Evolutionary conservation across 2,113 vertebrate genomes (phyloP).

Genomic region (Megaceryle torquata): DNA sequence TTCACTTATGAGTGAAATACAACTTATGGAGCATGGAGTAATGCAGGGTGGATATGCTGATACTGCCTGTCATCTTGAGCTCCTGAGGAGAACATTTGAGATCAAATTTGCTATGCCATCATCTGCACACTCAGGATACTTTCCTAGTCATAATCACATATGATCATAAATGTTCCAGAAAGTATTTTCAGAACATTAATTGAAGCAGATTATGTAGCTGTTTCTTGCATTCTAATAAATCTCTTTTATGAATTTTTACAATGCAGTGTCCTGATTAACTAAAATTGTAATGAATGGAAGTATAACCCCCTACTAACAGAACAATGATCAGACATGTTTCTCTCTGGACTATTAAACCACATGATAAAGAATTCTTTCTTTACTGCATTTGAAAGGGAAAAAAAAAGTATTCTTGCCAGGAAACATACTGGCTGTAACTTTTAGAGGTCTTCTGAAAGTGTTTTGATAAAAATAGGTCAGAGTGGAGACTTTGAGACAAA

Average conservation of each 20-base stretch:
- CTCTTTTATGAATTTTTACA: neutral
- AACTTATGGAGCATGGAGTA: neutral
- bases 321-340: neutral
- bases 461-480: conserved; percentile 22
- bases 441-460: conserved; percentile 2
- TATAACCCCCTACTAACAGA: neutral
- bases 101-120: neutral
- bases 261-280: neutral
- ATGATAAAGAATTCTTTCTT: neutral
- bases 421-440: neutral
- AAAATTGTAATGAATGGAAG: neutral
- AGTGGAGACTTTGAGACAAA: neutral
- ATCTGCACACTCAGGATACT: neutral
- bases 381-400: neutral
- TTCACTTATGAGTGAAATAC: neutral
- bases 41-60: rapidly evolving
- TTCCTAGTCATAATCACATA: neutral
- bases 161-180: neutral
- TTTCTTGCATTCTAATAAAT: neutral
- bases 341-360: neutral
- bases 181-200: neutral
- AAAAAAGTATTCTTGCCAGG: neutral
- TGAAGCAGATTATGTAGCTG: neutral
- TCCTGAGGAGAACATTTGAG: neutral
- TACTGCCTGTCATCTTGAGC: neutral